These are phyloP conservation scores for Nycticorax nycticorax DNA, from an alignment of 2,113 vertebrate species.

Conservation along the genomic window DNA sequence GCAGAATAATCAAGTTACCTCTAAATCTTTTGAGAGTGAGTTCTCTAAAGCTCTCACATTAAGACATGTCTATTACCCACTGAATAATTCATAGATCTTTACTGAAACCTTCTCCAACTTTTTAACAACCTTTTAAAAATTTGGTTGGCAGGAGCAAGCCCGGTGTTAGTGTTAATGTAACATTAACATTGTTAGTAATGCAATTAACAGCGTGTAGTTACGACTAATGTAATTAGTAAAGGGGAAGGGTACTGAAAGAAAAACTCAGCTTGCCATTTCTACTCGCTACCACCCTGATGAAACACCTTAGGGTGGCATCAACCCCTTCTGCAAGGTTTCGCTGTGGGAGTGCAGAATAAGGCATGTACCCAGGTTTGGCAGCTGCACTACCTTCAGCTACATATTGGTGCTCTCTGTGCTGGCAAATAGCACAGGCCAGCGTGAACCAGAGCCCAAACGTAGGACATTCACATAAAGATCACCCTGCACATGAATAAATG, in stretches of 20 bases:
- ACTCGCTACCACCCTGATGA: not conserved
- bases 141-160: not conserved
- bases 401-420: accelerated
- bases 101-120: not conserved
- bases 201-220: not conserved
- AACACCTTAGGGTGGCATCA: not conserved
- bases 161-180: not conserved
- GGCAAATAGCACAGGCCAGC: not conserved
- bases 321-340: not conserved
- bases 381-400: not conserved
- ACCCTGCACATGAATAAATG: not conserved
- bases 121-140: not conserved
- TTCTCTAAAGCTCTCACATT: not conserved
- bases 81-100: constrained; percentile 3
- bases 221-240: not conserved
- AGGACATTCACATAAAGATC: not conserved
- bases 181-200: not conserved
- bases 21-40: not conserved
- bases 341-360: not conserved
- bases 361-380: no score
- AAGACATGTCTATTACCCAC: not conserved
- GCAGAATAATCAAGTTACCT: not conserved
- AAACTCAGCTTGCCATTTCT: not conserved
- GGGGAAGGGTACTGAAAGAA: not conserved
- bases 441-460: not conserved